These are phyloP conservation scores for Thalassoma bifasciatum DNA, from an alignment of 2,113 vertebrate species.

Conservation along the genomic window DNA sequence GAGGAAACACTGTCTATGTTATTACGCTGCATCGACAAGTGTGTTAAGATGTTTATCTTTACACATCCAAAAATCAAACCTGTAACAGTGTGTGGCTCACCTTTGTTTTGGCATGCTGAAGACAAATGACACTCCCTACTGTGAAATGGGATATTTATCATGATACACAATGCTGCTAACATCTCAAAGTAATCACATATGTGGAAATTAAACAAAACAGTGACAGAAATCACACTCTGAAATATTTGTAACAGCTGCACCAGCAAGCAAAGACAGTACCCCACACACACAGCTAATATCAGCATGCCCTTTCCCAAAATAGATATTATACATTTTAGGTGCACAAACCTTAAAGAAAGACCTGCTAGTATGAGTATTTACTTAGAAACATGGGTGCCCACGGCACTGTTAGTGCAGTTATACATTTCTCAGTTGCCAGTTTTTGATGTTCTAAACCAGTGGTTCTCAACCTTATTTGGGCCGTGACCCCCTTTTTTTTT, in stretches of 20 bases:
- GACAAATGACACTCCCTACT: slow-evolving; percentile 38
- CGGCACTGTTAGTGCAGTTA: slow-evolving; percentile 6
- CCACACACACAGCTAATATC: neutral
- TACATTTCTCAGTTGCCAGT: neutral
- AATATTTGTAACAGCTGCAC: neutral
- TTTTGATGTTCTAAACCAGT: too few relatives aligned
- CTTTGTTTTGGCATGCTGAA: slow-evolving; percentile 51
- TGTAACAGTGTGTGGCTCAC: slow-evolving; percentile 37
- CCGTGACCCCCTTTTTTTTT: too few relatives aligned
- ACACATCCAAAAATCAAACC: slow-evolving; percentile 8
- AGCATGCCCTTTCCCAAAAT: slow-evolving; percentile 9
- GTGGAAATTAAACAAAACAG: too few relatives aligned
- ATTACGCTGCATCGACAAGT: neutral
- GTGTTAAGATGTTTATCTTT: neutral
- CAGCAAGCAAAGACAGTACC: slow-evolving; percentile 2
- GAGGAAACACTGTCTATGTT: slow-evolving; percentile 29
- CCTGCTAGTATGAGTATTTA: too few relatives aligned
- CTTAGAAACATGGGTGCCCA: too few relatives aligned
- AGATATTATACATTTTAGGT: too few relatives aligned
- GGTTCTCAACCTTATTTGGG: too few relatives aligned
- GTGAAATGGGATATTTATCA: slow-evolving; percentile 29
- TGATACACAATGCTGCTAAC: neutral
- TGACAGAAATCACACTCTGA: neutral
- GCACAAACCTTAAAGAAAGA: too few relatives aligned
- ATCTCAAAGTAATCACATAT: slow-evolving; percentile 12